Evolutionary conservation across 2,113 vertebrate genomes (phyloP).

Genomic region (Antechinus stuartii): DNA sequence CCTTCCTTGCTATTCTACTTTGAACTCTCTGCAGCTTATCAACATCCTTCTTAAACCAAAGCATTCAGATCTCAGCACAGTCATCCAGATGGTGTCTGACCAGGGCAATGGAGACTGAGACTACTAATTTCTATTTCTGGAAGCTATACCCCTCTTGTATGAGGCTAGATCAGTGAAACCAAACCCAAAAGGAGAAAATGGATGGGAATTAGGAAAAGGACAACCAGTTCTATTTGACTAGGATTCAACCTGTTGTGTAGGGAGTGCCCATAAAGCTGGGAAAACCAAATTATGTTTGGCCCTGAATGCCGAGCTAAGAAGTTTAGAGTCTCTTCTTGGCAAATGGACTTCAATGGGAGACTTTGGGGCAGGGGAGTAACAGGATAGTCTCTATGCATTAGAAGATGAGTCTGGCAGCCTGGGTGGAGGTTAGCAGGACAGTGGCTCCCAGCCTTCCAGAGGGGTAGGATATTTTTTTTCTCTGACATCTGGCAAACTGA

Average conservation of each 20-base stretch:
- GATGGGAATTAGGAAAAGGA: neutral
- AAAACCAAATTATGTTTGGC: neutral
- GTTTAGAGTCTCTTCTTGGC: neutral
- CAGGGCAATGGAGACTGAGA: neutral
- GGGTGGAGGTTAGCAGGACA: rapidly evolving
- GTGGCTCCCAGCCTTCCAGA: neutral
- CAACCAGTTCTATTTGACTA: neutral
- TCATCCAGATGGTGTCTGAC: neutral
- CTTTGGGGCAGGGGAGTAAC: neutral
- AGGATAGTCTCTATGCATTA: neutral
- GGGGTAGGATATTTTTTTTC: conserved; percentile 40
- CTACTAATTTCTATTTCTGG: neutral
- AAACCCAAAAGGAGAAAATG: neutral
- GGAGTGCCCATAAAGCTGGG: neutral
- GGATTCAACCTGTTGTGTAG: neutral
- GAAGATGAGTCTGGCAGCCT: neutral
- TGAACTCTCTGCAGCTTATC: neutral
- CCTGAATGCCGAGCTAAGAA: neutral
- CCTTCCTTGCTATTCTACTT: neutral
- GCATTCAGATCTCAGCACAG: neutral
- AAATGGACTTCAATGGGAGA: neutral
- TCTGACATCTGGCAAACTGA: conserved; percentile 74
- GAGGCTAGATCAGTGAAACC: neutral
- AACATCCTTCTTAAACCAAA: neutral
- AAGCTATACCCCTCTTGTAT: neutral